Percentiles rank a stretch among this genome's conserved stretches.
phyloP scores from a whole-genome alignment of 2,113 vertebrate genomes.

The Phyllostomus discolor region DNA sequence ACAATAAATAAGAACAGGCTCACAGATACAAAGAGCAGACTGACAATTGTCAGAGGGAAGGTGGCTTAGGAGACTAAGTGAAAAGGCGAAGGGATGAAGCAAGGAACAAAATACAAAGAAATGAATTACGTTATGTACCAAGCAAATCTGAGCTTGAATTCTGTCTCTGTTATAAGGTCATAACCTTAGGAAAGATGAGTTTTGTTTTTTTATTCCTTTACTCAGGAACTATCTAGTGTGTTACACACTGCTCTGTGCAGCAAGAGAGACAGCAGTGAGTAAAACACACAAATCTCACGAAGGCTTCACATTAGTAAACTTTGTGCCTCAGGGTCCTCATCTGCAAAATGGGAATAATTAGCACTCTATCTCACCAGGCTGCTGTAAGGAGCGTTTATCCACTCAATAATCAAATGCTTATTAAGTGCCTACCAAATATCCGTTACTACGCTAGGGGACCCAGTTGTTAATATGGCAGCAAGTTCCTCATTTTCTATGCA shows the following conservation, averaged over 20 bases:
- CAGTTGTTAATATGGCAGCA: not conserved
- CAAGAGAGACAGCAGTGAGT: not conserved
- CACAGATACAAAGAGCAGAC: no score
- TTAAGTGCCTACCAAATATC: not conserved
- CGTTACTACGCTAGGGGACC: not conserved
- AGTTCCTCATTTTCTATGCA: not conserved
- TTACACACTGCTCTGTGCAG: not conserved
- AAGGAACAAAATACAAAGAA: no score
- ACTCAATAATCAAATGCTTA: not conserved
- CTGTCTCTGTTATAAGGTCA: not conserved
- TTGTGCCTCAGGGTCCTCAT: not conserved
- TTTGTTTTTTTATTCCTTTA: not conserved
- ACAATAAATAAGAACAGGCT: no score
- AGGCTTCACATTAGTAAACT: not conserved
- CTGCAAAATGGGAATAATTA: not conserved
- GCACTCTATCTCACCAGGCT: not conserved
- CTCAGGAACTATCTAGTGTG: not conserved
- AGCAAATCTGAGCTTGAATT: not conserved
- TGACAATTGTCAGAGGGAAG: no score
- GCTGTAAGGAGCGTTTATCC: not conserved
- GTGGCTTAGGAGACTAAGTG: not conserved
- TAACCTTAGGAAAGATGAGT: not conserved
- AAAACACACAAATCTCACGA: not conserved
- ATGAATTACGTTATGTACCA: not conserved
- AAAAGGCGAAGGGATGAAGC: not conserved